Percentiles rank a stretch among this genome's conserved stretches.
phyloP scores from a whole-genome alignment of 2,888 invertebrate genomes.

The Odontomyia ornata region DNA sequence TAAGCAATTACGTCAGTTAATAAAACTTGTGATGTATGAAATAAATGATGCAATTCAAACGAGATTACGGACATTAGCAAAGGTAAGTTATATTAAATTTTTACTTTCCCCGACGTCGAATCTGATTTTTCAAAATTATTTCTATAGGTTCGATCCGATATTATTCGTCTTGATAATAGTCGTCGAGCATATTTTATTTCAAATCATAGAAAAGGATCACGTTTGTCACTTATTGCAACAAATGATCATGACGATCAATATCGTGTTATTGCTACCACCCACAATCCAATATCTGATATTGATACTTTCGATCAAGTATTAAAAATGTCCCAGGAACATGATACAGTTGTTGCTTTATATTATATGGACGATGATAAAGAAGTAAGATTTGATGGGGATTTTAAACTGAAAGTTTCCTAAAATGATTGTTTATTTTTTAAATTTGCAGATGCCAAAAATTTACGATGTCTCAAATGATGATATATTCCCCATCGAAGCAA shows the following conservation, averaged over 20 bases:
- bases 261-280: neutral
- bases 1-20: slow-evolving; percentile 66
- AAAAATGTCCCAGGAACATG: slow-evolving; percentile 84
- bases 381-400: neutral
- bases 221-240: neutral
- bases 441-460: slow-evolving; percentile 37
- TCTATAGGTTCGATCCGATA: slow-evolving; percentile 36
- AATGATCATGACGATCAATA: neutral
- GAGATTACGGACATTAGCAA: slow-evolving; percentile 39
- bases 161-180: slow-evolving; percentile 20
- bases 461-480: slow-evolving; percentile 37
- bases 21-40: slow-evolving; percentile 71
- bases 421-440: neutral
- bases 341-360: slow-evolving; percentile 88
- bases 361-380: slow-evolving; percentile 81
- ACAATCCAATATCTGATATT: slow-evolving; percentile 18
- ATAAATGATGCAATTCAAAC: slow-evolving; percentile 63
- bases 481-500: slow-evolving; percentile 33
- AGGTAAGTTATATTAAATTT: slow-evolving; percentile 10
- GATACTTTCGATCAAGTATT: slow-evolving; percentile 78
- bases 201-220: slow-evolving; percentile 20
- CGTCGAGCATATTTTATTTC: slow-evolving; percentile 19
- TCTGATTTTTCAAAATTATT: neutral
- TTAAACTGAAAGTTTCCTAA: neutral
- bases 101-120: neutral